phyloP scores from a whole-genome alignment of 2,113 vertebrate species.

The Platanista minor region DNA sequence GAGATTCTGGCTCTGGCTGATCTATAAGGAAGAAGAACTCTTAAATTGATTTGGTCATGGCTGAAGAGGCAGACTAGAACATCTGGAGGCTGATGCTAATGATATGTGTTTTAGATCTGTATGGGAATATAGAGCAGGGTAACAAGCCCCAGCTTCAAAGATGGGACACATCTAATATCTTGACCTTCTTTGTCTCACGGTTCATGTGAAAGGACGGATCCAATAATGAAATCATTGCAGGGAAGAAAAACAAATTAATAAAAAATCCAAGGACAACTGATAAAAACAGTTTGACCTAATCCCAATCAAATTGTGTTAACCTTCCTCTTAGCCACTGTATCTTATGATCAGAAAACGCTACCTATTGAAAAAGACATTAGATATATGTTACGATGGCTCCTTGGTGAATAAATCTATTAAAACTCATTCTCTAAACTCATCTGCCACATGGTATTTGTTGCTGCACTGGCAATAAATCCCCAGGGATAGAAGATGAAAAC shows the following conservation, averaged over 20 bases:
- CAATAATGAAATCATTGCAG: neutral
- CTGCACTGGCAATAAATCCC: constrained; percentile 58
- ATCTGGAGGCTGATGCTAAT: neutral
- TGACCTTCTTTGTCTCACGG: constrained; percentile 29
- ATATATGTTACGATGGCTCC: constrained; percentile 18
- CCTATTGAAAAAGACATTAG: constrained; percentile 16
- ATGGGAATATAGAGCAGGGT: neutral
- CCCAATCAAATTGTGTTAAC: neutral
- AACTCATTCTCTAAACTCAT: constrained; percentile 56
- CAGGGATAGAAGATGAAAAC: constrained; percentile 63
- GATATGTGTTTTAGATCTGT: neutral
- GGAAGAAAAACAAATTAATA: neutral
- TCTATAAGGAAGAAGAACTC: neutral
- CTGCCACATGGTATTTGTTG: constrained; percentile 66
- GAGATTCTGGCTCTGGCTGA: neutral
- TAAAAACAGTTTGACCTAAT: constrained; percentile 1
- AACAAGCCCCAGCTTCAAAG: neutral
- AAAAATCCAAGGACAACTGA: neutral
- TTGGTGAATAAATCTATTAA: constrained; percentile 46
- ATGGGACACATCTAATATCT: neutral
- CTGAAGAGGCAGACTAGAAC: neutral
- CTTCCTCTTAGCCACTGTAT: neutral
- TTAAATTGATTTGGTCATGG: neutral
- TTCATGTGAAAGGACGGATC: neutral
- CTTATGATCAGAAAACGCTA: neutral